Evolutionary conservation across 2,888 invertebrate species (phyloP), one percentile per base, ranked within the genome.

Genomic region (Orchesellides sinensis): DNA sequence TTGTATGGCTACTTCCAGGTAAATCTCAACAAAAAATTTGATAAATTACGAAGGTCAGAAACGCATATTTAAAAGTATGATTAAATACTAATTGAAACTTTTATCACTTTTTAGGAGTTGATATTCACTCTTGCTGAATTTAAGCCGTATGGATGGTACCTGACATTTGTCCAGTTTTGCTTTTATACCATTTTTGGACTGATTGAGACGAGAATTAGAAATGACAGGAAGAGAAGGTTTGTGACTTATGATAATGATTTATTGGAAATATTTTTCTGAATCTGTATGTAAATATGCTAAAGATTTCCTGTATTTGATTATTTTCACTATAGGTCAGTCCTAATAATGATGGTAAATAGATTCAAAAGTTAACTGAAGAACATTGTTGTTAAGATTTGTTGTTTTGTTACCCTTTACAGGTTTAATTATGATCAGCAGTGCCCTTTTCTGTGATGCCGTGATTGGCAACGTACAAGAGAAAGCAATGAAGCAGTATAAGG

Each of bases 401-500:
- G 54, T 66, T 80, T 56, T 78, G 68, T 4, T 47, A 17, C 25
- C 23, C 40, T 23, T 56, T 25, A 32, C 70, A 91, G 92, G 92
- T 84, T 89, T 92, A 17, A 72, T 90, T 10, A 89, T 92, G 88
- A 91, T 92, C 10, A 86, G 87, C 83, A 91, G 95, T 88, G 98
- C 98, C 0, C 90, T 99, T 68, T 91, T 98, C 2, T 98, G 98
- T 89, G 98, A 99, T 91, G 98, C 98, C 0, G 93, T 96, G 10
- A 98, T 99, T 86, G 98, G 98, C 21, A 99, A 99, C 91, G 95
- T 98, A 0, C 98, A 99, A 91, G 98, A 99, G 90, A 98, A 98
- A 90, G 94, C 95, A 0, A 97, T 99, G 95, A 96, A 95, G 89
- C 93, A 93, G 83, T 93, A 94, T 89, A 93, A 93, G 84, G 96